phyloP scores from a whole-genome alignment of 2,113 vertebrate genomes.

The Gnathonemus echidnorhynchus region DNA sequence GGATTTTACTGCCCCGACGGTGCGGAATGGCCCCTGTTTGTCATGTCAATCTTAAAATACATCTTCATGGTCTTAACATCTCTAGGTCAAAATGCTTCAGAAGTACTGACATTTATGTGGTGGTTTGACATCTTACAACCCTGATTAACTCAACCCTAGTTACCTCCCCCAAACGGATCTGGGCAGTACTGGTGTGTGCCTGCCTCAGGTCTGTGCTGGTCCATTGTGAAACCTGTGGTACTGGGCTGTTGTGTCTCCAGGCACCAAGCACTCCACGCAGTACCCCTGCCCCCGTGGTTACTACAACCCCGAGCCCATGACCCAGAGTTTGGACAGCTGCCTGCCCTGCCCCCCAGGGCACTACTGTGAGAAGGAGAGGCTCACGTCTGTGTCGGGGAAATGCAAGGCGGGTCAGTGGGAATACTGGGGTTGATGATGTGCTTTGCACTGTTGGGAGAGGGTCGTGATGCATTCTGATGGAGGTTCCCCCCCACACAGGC shows the following conservation, averaged over 20 bases:
- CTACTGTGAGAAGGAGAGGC: slow-evolving; percentile 79
- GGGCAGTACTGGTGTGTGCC: background rate
- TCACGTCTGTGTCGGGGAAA: slow-evolving; percentile 70
- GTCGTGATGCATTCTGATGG: background rate
- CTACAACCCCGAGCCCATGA: slow-evolving; percentile 83
- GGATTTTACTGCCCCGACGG: slow-evolving; percentile 91
- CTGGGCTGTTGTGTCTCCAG: slow-evolving; percentile 45
- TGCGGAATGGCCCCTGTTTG: slow-evolving; percentile 34
- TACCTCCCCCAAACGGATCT: background rate
- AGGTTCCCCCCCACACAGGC: slow-evolving; percentile 52
- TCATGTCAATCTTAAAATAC: background rate
- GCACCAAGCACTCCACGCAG: slow-evolving; percentile 72
- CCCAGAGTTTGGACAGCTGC: slow-evolving; percentile 87
- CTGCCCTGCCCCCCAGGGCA: slow-evolving; percentile 83
- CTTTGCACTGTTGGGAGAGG: background rate
- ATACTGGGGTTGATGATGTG: background rate
- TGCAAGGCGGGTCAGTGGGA: slow-evolving; percentile 77
- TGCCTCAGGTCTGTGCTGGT: background rate
- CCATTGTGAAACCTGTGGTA: background rate
- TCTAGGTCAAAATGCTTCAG: background rate
- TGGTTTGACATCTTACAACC: background rate
- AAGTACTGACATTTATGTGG: background rate
- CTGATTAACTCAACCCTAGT: background rate
- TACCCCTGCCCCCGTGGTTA: slow-evolving; percentile 89
- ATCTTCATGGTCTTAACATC: background rate